phyloP scores from a whole-genome alignment of 2,888 invertebrate genomes.

The Sinohyriopsis cumingii region DNA sequence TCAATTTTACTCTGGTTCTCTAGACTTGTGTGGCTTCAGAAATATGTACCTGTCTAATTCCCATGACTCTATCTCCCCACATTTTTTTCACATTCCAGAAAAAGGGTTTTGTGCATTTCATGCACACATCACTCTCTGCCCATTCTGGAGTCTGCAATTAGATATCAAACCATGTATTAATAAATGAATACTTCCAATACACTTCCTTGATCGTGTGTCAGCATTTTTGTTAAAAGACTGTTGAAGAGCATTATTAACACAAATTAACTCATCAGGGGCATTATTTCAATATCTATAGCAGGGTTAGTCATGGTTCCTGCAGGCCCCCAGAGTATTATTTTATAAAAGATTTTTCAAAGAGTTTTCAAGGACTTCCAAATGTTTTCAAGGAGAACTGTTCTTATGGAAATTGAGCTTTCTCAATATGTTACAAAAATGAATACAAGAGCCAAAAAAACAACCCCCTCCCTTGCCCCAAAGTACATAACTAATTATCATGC shows the following conservation, averaged over 20 bases:
- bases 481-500: too few relatives aligned
- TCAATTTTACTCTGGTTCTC: neutral
- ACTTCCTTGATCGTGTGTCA: neutral
- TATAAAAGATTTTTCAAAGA: too few relatives aligned
- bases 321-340: too few relatives aligned
- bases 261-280: neutral
- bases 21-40: neutral
- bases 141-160: constrained; percentile 86
- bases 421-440: too few relatives aligned
- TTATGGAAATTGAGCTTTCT: too few relatives aligned
- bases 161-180: neutral
- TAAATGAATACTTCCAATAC: neutral
- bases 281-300: too few relatives aligned
- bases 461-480: too few relatives aligned
- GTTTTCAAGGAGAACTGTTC: too few relatives aligned
- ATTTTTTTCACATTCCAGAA: constrained; percentile 99
- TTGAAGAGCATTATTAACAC: neutral
- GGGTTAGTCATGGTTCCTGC: too few relatives aligned
- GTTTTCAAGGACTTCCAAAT: too few relatives aligned
- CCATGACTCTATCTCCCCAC: constrained; percentile 97
- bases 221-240: neutral
- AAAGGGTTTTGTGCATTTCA: constrained; percentile 95
- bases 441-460: too few relatives aligned
- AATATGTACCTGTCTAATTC: constrained; percentile 78
- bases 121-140: constrained; percentile 95